Evolutionary conservation across 2,113 vertebrate genomes (phyloP), one percentile per base, ranked within the genome.

Genomic region (Tenebrosternarchus preto): DNA sequence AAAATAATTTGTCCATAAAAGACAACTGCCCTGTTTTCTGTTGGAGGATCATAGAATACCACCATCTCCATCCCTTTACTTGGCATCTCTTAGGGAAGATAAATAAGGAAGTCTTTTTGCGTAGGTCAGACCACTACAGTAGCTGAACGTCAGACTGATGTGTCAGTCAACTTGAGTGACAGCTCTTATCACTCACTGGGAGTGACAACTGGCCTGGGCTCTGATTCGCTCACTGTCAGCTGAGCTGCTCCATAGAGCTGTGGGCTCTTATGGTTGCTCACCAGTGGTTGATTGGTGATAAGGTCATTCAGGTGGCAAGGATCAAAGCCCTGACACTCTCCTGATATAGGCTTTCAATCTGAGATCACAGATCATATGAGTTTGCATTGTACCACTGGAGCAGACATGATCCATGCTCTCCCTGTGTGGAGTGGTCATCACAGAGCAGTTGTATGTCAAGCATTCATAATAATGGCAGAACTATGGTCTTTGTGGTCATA

Each of bases 131-230:
- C 68, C 50, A 68, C 79, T 76, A 80, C 85, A 86, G 84, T 83
- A 80, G 74, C 78, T 50, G 60, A 82, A 64, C 87, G 78, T 76
- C 73, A 73, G 79, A 64, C 87, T 90, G 80, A 87, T 70, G 73
- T 53, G 88, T 89, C 91, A 88, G 70, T 92, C 89, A 92, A 25
- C 46, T 39, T 90, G 91, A 93, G 77, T 82, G 91, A 90, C 90
- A 78, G 83, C 8, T 71, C 87, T 92, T 92, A 93, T 93, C 90
- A 88, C 78, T 80, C 43, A 50, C 69, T 31, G 36, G 73, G 43
- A 76, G 81, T 84, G 82, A 85, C 79, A 86, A 87, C 85, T 83
- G 81, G 85, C 89, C 85, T 75, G 39, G 85, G 75, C 79, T 80
- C 73, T 75, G 74, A 17, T 86, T 77, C 78, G 73, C 85, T 73